A percentile compares a stretch with the other conserved stretches of the same genome.
Evolutionary conservation across 2,113 vertebrate genomes (phyloP).

Genomic region (Pedionomus torquatus): DNA sequence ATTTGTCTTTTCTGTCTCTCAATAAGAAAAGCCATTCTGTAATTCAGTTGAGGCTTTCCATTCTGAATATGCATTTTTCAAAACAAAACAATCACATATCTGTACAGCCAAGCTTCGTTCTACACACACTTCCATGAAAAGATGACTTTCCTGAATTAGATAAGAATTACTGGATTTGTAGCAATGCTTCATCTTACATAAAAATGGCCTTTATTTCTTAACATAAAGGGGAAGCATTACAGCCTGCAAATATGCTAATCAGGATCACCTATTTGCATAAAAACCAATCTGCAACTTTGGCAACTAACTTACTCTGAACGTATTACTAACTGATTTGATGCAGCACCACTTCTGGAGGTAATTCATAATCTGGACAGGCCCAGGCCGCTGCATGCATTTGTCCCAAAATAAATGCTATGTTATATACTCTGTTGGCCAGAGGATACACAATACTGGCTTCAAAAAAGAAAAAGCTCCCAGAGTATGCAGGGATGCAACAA

Average conservation of each 20-base stretch:
- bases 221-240: neutral
- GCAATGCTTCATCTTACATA: neutral
- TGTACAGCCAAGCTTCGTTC: neutral
- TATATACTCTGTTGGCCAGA: neutral
- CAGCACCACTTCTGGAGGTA: neutral
- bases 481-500: neutral
- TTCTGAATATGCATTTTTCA: neutral
- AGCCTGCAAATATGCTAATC: neutral
- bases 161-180: neutral
- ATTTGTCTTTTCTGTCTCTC: neutral
- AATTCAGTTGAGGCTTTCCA: neutral
- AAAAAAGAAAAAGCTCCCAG: neutral
- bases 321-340: neutral
- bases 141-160: neutral
- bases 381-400: neutral
- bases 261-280: neutral
- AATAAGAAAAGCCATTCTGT: neutral
- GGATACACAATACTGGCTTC: neutral
- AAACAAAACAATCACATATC: neutral
- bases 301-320: too few relatives aligned
- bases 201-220: conserved; percentile 7
- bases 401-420: neutral
- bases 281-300: neutral
- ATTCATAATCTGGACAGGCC: neutral
- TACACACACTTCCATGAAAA: neutral